Base-by-base conservation (phyloP, 2,797 vertebrate genomes). In the Bradypus variegatus region DNA sequence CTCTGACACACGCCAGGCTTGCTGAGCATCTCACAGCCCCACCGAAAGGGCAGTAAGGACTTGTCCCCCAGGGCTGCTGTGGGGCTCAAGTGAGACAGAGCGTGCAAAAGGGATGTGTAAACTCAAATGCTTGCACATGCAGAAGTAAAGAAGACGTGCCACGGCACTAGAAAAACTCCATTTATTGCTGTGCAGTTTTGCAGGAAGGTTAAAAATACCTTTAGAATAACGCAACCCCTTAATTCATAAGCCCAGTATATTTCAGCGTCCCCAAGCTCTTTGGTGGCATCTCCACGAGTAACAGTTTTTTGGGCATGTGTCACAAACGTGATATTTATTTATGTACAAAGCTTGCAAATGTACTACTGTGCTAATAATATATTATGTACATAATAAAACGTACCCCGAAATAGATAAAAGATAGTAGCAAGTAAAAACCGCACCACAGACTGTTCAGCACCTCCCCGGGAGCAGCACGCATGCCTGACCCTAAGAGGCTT, bases 351-450 rank as follows among this genome's bases (percentile, higher is more conserved):
- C 36, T 25, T 60, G 4, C 58, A n/a, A 2, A 2, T 53, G 16
- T 27, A 27, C 58, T 10, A 25, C 72, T 27, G 6, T 48, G 53
- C 4, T 14, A 76, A 64, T 75, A 75, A 64, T 75, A 75, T 60
- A 82, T 76, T 55, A 80, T 41, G 70, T 25, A 50, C 31, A 15
- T 84, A 55, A 87, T 70, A 93, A 92, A 87, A 50, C 72, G 75
- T 23, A 45, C 70, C 33, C 72, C 73, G 38, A 84, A 89, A 64
- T 58, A 58, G 31, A 23, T 85, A 58, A 70, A 50, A 45, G 62
- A 82, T 50, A 14, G 41, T 45, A 29, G 38, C 53, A 75, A 75
- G 88, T 84, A 90, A 92, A 95, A 80, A 14, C 55, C 15, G 3
- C 53, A 19, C 8, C 1, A 14, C 6, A 50, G 36, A 8, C 15